Conservation (phyloP, 2,888 invertebrate genomes). For the Troides helena region DNA sequence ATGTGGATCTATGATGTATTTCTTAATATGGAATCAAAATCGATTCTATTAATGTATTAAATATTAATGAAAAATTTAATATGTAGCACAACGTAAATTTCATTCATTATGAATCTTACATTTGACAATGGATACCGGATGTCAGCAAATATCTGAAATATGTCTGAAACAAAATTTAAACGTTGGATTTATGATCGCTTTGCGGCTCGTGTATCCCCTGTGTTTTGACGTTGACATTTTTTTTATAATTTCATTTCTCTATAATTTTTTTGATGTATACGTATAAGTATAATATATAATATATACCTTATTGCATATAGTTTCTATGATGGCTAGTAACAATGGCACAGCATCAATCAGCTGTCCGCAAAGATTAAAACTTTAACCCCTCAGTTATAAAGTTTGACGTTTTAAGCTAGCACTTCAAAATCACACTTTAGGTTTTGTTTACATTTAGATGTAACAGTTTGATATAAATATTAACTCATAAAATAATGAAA, state of each 20-base stretch:
- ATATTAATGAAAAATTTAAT: not conserved
- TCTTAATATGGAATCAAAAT: no score
- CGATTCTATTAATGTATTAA: no score
- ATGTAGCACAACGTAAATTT: not conserved
- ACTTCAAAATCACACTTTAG: not conserved
- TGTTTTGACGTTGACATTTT: not conserved
- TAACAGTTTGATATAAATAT: not conserved
- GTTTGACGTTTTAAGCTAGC: not conserved
- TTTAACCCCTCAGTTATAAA: not conserved
- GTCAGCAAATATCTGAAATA: not conserved
- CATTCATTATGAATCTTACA: not conserved
- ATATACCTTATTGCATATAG: not conserved
- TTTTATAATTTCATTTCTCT: not conserved
- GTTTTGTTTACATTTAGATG: not conserved
- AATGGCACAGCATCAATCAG: not conserved
- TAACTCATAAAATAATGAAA: no score
- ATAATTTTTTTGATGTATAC: not conserved
- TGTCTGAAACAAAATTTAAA: not conserved
- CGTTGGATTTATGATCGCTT: slow-evolving; percentile 1
- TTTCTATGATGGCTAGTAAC: not conserved
- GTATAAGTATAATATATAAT: not conserved
- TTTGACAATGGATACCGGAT: not conserved
- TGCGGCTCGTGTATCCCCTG: not conserved
- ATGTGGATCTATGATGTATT: no score
- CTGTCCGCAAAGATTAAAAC: slow-evolving; percentile 1